A percentile compares a stretch with the other conserved stretches of the same genome.
These are phyloP conservation scores for Solenodon paradoxus DNA, from an alignment of 2,113 vertebrate genomes.

Conservation along the genomic window DNA sequence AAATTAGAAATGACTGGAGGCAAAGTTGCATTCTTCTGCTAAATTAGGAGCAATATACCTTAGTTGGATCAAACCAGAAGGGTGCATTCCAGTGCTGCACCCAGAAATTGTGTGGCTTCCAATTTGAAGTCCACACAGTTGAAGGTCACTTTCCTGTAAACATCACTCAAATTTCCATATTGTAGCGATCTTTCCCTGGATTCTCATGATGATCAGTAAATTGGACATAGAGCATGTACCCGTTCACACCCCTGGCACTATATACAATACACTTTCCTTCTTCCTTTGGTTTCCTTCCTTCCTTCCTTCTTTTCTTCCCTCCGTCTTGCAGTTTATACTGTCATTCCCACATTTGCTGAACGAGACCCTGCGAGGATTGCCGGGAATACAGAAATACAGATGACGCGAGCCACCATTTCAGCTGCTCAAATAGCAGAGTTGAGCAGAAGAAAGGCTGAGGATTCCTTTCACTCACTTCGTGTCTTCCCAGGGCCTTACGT, in stretches of 20 bases:
- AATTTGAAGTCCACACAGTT: neutral
- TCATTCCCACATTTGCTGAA: neutral
- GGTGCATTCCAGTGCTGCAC: neutral
- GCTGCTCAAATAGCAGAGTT: neutral
- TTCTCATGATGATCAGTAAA: neutral
- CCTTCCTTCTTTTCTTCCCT: neutral
- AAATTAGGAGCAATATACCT: neutral
- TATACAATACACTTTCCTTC: neutral
- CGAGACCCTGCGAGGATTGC: neutral
- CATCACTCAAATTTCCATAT: neutral
- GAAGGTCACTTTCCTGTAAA: neutral
- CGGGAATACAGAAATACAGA: neutral
- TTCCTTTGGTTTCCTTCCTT: neutral
- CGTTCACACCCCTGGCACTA: neutral
- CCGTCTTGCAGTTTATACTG: neutral
- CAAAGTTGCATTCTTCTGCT: slow-evolving; percentile 8
- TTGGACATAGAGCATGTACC: neutral
- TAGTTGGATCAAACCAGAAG: neutral
- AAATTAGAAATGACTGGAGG: neutral
- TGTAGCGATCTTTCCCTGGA: neutral
- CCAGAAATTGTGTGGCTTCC: neutral
- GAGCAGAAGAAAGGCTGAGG: neutral
- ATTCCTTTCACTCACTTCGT: too few species aligned
- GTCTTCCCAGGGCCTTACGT: accelerated
- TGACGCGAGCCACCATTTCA: neutral